phyloP scores from a whole-genome alignment of 2,113 vertebrate genomes.

The Alouatta palliata region DNA sequence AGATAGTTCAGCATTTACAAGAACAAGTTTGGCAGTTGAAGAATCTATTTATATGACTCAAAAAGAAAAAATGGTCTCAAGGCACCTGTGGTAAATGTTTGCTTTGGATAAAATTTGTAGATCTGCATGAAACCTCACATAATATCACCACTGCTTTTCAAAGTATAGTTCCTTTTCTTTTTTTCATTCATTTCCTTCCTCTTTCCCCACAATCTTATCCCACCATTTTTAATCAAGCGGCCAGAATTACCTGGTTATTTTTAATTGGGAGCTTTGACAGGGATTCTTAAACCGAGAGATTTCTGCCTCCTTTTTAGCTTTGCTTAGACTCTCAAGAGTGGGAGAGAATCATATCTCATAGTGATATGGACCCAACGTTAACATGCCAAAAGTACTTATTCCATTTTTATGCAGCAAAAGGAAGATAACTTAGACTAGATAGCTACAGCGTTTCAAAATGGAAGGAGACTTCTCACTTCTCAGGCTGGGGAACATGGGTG shows the following conservation, averaged over 20 bases:
- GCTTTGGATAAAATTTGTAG: background rate
- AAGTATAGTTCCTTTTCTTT: background rate
- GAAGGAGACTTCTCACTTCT: background rate
- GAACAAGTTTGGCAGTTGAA: background rate
- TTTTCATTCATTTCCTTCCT: background rate
- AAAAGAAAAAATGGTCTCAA: background rate
- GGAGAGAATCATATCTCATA: background rate
- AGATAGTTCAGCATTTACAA: background rate
- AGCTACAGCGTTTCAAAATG: background rate
- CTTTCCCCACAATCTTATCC: background rate
- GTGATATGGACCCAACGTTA: background rate
- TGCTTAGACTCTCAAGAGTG: background rate
- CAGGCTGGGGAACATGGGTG: background rate
- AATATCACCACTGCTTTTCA: background rate
- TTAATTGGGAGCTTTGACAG: background rate
- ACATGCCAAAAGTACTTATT: background rate
- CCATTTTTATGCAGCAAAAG: background rate
- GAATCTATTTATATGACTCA: background rate
- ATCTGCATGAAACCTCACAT: background rate
- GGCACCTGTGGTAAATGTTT: background rate
- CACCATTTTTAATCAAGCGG: background rate
- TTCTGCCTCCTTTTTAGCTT: background rate
- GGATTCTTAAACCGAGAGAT: background rate
- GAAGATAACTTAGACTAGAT: background rate
- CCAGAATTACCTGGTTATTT: background rate